Conservation (phyloP, 1,140 invertebrate genomes). For the Lucilia cuprina region DNA sequence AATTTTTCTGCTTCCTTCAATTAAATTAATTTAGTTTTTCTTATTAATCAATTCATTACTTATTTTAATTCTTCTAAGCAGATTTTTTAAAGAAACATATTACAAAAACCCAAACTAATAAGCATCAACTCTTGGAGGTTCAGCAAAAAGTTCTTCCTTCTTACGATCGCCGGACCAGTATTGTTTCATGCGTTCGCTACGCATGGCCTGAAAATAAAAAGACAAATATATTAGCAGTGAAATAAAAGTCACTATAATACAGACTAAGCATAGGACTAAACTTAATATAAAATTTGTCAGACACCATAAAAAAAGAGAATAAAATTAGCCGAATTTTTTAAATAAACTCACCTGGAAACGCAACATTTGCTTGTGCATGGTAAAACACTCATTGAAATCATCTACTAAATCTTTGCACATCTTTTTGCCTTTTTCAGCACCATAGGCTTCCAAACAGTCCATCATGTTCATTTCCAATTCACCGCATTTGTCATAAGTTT, state of each 20-base stretch:
- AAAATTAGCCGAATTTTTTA: too few relatives aligned
- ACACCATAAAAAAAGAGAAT: too few relatives aligned
- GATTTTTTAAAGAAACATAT: neutral
- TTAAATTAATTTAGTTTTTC: too few relatives aligned
- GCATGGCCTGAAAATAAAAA: constrained; percentile 64
- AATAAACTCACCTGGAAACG: constrained; percentile 66
- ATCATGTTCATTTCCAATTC: constrained; percentile 72
- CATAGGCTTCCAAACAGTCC: constrained; percentile 79
- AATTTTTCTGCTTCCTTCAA: too few relatives aligned
- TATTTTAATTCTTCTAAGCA: neutral
- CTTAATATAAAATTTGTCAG: too few relatives aligned
- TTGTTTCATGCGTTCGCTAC: constrained; percentile 66
- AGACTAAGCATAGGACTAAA: too few relatives aligned
- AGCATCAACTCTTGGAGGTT: constrained; percentile 63
- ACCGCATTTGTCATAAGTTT: constrained; percentile 69
- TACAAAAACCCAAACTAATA: constrained; percentile 50
- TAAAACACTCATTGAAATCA: constrained; percentile 74
- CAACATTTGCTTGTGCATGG: constrained; percentile 66
- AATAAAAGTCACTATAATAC: too few relatives aligned
- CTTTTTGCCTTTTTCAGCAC: constrained; percentile 65
- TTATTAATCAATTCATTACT: neutral
- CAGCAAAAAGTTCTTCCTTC: constrained; percentile 62
- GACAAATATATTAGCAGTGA: neutral
- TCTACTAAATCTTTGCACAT: constrained; percentile 69
- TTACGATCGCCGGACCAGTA: constrained; percentile 63